Evolutionary conservation across 1,140 invertebrate genomes (phyloP).

Genomic region (Drosophila asahinai): DNA sequence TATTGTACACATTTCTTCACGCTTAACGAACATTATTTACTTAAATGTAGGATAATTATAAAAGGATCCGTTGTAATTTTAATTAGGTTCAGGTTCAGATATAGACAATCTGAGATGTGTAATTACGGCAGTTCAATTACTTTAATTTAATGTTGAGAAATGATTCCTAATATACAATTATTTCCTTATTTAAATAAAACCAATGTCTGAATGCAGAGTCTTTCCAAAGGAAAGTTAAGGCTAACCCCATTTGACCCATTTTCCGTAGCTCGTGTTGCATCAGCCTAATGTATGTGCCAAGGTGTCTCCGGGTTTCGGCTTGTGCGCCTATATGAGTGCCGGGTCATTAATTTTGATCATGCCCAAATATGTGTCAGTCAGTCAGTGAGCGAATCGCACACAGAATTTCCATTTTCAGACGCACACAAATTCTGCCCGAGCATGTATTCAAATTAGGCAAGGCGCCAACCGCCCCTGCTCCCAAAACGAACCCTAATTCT

Average conservation of each 20-base stretch:
- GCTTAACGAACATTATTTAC: no score
- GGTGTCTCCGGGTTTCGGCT: conserved; percentile 47
- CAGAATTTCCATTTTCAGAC: conserved; percentile 73
- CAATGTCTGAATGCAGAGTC: not conserved
- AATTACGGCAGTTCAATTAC: no score
- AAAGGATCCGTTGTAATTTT: no score
- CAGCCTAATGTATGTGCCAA: conserved; percentile 41
- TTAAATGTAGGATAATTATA: no score
- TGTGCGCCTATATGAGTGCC: conserved; percentile 49
- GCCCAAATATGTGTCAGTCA: conserved; percentile 82
- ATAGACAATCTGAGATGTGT: no score
- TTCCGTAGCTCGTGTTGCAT: conserved; percentile 19
- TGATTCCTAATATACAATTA: no score
- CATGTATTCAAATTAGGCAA: conserved; percentile 79
- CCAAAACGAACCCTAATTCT: conserved; percentile 30
- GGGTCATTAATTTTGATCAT: conserved; percentile 84
- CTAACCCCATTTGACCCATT: conserved; percentile 47
- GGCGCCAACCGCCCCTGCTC: conserved; percentile 48
- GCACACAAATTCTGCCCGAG: conserved; percentile 37
- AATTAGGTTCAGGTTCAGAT: no score
- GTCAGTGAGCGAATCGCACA: conserved; percentile 60
- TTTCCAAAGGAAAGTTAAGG: not conserved
- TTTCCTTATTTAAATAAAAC: not conserved
- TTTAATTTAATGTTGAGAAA: no score
- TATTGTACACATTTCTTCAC: no score